A percentile compares a stretch with the other conserved stretches of the same genome.
Evolutionary conservation across 2,797 vertebrate species (phyloP).

Genomic region (Distichodus sexfasciatus): DNA sequence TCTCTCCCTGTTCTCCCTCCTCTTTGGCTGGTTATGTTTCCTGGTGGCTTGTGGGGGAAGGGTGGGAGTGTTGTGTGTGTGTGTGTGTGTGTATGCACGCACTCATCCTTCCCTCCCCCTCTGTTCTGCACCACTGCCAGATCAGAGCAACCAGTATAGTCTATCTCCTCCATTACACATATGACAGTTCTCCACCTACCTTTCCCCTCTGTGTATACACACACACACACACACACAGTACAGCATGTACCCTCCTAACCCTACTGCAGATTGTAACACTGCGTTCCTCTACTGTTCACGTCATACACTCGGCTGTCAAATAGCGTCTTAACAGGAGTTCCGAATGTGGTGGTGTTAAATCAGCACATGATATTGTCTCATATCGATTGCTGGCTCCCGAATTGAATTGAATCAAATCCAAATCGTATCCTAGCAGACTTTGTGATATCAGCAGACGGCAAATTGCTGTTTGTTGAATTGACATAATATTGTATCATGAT

Average conservation of each 20-base stretch:
- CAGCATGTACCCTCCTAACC: not conserved
- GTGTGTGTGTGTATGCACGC: slow-evolving; percentile 55
- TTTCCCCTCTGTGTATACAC: not conserved
- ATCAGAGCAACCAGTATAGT: slow-evolving; percentile 61
- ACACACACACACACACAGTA: not conserved
- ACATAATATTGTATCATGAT: too few relatives aligned
- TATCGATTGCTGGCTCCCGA: too few relatives aligned
- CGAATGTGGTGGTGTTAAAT: not conserved
- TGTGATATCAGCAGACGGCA: too few relatives aligned
- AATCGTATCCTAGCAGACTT: too few relatives aligned
- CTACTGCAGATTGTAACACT: not conserved
- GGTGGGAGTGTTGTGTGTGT: slow-evolving; percentile 53
- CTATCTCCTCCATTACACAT: slow-evolving; percentile 35
- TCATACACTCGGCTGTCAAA: not conserved
- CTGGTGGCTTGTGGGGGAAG: slow-evolving; percentile 65
- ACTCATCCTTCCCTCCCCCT: slow-evolving; percentile 54
- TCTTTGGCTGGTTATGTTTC: slow-evolving; percentile 51
- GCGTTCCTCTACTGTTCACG: not conserved
- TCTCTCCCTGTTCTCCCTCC: slow-evolving; percentile 32
- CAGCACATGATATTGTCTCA: too few relatives aligned
- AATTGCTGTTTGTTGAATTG: too few relatives aligned
- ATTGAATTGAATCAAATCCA: too few relatives aligned
- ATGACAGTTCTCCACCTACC: slow-evolving; percentile 41
- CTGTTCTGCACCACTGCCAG: slow-evolving; percentile 51
- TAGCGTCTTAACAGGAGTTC: not conserved